Evolutionary conservation across 2,797 vertebrate genomes (phyloP).

Genomic region (Sebastes trivittatus): DNA sequence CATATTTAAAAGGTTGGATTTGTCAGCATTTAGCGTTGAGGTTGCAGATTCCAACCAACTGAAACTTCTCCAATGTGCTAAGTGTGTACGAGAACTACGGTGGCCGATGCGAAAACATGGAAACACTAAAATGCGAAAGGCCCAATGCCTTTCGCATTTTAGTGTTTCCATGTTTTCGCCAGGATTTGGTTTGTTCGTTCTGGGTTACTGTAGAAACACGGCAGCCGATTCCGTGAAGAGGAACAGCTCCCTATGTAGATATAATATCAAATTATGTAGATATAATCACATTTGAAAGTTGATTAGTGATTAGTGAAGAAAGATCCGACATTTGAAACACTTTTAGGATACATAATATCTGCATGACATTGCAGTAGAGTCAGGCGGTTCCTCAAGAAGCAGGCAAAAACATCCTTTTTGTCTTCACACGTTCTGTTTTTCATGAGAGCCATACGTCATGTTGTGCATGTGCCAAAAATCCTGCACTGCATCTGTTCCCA

Average conservation of each 20-base stretch:
- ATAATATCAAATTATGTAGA: no score
- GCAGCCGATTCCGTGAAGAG: no score
- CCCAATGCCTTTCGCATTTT: no score
- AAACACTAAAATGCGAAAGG: no score
- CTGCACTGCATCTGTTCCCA: constrained; percentile 10
- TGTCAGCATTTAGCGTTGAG: not conserved
- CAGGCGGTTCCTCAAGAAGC: not conserved
- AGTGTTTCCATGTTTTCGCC: no score
- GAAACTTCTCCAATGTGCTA: not conserved
- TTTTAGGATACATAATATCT: not conserved
- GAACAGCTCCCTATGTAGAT: no score
- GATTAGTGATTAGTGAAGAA: not conserved
- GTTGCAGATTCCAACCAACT: not conserved
- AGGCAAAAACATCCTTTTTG: not conserved
- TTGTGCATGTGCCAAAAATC: constrained; percentile 19
- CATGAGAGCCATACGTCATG: not conserved
- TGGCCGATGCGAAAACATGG: no score
- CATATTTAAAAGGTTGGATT: not conserved
- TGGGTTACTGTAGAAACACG: no score
- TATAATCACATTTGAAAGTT: not conserved
- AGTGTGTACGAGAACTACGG: no score
- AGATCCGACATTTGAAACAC: not conserved
- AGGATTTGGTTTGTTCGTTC: no score
- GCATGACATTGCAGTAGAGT: not conserved
- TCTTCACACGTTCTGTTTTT: not conserved